Evolutionary conservation across 2,113 vertebrate genomes (phyloP).

Genomic region (Macroglossus sobrinus): DNA sequence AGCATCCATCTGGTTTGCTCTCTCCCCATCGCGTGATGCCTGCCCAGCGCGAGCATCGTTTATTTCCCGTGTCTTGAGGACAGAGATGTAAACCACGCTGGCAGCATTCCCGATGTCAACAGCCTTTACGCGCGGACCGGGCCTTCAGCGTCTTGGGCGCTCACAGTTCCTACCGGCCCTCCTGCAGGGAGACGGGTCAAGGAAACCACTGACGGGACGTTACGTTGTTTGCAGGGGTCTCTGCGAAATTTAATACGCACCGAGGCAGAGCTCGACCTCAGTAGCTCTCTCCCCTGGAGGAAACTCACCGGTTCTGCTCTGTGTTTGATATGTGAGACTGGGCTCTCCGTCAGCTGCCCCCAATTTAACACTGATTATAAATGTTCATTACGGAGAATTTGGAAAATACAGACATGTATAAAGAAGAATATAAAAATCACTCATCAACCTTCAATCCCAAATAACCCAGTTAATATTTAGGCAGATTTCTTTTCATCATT

Average conservation of each 20-base stretch:
- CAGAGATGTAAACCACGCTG: background rate
- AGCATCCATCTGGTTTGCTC: background rate
- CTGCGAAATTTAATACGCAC: background rate
- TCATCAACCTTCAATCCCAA: background rate
- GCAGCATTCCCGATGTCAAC: background rate
- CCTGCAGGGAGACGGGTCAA: background rate
- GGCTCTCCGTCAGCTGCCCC: background rate
- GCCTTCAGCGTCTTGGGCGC: background rate
- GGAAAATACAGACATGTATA: background rate
- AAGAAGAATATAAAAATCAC: background rate
- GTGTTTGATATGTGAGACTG: background rate
- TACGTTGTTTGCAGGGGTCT: background rate
- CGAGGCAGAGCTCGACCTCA: background rate
- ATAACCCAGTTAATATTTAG: background rate
- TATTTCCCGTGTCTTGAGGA: background rate
- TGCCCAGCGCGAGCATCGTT: background rate
- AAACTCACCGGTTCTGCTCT: background rate
- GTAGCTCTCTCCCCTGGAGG: fast-evolving
- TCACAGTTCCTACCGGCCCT: fast-evolving
- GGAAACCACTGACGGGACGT: background rate
- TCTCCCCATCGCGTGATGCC: background rate
- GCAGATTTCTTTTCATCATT: background rate
- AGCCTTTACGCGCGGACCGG: background rate
- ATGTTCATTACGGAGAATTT: background rate
- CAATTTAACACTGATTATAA: background rate